These are phyloP conservation scores for Junonia oenone DNA, from an alignment of 2,888 invertebrate genomes.

Conservation along the genomic window DNA sequence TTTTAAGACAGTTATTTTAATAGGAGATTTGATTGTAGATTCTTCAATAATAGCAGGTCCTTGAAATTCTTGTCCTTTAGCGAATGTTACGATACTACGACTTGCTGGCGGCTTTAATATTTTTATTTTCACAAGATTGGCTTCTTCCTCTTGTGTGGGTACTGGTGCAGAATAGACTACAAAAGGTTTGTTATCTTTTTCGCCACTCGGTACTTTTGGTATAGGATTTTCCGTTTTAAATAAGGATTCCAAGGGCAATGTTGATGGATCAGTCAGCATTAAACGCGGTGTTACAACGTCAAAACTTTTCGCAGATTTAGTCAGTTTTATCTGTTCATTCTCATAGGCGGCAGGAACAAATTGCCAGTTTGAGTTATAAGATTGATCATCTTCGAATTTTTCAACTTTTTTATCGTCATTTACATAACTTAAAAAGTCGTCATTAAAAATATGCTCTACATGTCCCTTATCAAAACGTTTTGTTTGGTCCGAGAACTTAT, in stretches of 20 bases:
- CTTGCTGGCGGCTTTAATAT: slow-evolving; percentile 53
- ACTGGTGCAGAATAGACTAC: slow-evolving; percentile 68
- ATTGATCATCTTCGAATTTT: slow-evolving; percentile 31
- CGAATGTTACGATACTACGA: slow-evolving; percentile 57
- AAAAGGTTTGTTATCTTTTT: slow-evolving; percentile 56
- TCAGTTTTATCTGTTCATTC: slow-evolving; percentile 50
- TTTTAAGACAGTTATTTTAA: slow-evolving; percentile 43
- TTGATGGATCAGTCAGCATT: slow-evolving; percentile 79
- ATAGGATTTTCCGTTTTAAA: slow-evolving; percentile 79
- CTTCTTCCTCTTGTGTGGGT: slow-evolving; percentile 50
- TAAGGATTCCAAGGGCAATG: slow-evolving; percentile 83
- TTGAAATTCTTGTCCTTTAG: slow-evolving; percentile 62
- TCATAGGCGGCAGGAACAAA: slow-evolving; percentile 74
- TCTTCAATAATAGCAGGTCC: slow-evolving; percentile 49
- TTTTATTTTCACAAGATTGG: slow-evolving; percentile 53
- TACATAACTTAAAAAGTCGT: slow-evolving; percentile 60
- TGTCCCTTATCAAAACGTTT: slow-evolving; percentile 37
- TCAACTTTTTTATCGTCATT: slow-evolving; percentile 59
- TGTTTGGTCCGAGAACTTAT: slow-evolving; percentile 39
- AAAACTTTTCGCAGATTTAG: slow-evolving; percentile 49
- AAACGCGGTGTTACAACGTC: slow-evolving; percentile 63
- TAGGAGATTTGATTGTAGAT: slow-evolving; percentile 45
- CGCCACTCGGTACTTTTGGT: slow-evolving; percentile 45
- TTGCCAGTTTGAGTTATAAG: slow-evolving; percentile 52
- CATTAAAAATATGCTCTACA: slow-evolving; percentile 48